Conservation (phyloP, 53 echinoderm and acorn worm genomes). For the Crossaster papposus region DNA sequence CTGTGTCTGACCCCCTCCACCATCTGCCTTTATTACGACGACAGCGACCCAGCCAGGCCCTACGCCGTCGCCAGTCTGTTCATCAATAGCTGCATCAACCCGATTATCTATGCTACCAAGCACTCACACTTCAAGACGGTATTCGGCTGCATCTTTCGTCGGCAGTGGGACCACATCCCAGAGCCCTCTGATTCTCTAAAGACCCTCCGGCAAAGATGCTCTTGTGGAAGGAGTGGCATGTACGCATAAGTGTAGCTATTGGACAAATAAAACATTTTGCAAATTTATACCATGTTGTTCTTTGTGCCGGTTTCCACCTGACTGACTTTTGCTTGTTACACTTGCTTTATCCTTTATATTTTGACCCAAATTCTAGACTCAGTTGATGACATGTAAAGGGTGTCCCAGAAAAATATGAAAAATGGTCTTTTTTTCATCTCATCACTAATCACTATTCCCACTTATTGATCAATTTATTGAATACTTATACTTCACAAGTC, state of each 20-base stretch:
- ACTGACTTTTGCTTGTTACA: too few relatives aligned
- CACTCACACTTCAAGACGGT: slow-evolving; percentile 77
- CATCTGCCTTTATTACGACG: slow-evolving; percentile 60
- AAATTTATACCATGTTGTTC: too few relatives aligned
- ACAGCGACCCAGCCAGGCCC: slow-evolving; percentile 50
- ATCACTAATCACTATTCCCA: too few relatives aligned
- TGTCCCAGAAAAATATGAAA: too few relatives aligned
- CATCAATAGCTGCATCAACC: slow-evolving; percentile 77
- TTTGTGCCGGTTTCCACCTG: too few relatives aligned
- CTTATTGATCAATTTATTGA: too few relatives aligned
- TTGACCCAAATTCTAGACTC: too few relatives aligned
- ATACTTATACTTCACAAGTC: too few relatives aligned
- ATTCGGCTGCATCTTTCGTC: slow-evolving; percentile 65
- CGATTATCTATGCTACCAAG: too few relatives aligned
- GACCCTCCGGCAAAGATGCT: neutral
- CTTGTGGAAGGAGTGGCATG: slow-evolving; percentile 15
- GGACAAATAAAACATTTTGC: neutral
- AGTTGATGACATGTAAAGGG: too few relatives aligned
- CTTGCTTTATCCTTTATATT: too few relatives aligned
- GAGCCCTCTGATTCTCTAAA: slow-evolving; percentile 69
- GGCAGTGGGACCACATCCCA: slow-evolving; percentile 70
- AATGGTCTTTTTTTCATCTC: too few relatives aligned
- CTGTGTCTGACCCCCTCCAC: slow-evolving; percentile 77
- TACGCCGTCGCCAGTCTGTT: slow-evolving; percentile 73
- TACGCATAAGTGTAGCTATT: slow-evolving; percentile 20